phyloP scores from a whole-genome alignment of 1,140 invertebrate genomes.

The Radopholus similis region DNA sequence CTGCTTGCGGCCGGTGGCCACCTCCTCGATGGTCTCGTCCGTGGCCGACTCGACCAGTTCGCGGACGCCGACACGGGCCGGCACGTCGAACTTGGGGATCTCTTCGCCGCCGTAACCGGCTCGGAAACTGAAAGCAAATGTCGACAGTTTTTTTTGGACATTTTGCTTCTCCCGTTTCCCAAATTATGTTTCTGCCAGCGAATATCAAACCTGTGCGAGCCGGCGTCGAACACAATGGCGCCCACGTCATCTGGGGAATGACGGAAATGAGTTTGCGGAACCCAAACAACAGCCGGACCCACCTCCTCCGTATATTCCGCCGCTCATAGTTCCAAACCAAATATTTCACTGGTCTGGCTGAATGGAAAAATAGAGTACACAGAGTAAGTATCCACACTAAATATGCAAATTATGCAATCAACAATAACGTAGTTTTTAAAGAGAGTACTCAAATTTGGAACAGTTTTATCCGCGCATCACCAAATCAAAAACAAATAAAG shows the following conservation, averaged over 20 bases:
- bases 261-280: constrained; percentile 11
- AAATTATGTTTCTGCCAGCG: too few species aligned
- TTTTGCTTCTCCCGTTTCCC: background rate
- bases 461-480: background rate
- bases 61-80: constrained; percentile 33
- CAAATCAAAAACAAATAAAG: background rate
- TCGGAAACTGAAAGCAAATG: constrained; percentile 11
- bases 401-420: background rate
- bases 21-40: constrained; percentile 29
- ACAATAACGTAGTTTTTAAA: background rate
- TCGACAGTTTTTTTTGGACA: background rate
- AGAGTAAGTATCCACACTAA: background rate
- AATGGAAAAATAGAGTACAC: background rate
- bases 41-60: constrained; percentile 25
- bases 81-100: constrained; percentile 48
- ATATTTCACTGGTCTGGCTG: background rate
- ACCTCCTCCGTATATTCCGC: constrained; percentile 42
- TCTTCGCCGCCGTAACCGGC: constrained; percentile 37
- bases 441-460: too few species aligned
- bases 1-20: constrained; percentile 23
- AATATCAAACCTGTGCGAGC: constrained; percentile 44
- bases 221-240: constrained; percentile 43
- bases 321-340: constrained; percentile 22
- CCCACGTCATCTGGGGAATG: constrained; percentile 43
- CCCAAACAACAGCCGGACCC: constrained; percentile 18